phyloP scores from a whole-genome alignment of 2,888 invertebrate genomes.

The Zelleria hepariella region DNA sequence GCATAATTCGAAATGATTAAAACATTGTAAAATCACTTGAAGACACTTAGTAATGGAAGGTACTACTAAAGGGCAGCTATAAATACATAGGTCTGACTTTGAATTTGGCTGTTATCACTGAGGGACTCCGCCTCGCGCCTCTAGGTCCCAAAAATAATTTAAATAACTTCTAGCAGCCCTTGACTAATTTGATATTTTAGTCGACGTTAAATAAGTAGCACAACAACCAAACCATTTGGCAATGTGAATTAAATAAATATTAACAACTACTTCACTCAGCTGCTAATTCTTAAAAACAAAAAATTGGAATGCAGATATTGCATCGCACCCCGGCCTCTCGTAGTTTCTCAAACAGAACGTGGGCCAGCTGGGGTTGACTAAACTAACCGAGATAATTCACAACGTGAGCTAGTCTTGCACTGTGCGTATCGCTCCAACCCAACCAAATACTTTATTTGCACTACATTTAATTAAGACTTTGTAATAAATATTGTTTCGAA shows the following conservation, averaged over 20 bases:
- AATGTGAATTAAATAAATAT: conserved; percentile 64
- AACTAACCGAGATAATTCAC: conserved; percentile 39
- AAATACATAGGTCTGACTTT: neutral
- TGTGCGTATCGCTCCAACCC: conserved; percentile 64
- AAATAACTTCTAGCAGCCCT: neutral
- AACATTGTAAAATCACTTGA: conserved; percentile 62
- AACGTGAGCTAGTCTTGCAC: conserved; percentile 47
- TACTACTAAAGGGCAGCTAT: conserved; percentile 28
- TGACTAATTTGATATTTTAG: conserved; percentile 44
- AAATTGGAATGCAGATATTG: conserved; percentile 72
- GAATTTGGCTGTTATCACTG: conserved; percentile 2
- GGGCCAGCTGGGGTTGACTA: conserved; percentile 28
- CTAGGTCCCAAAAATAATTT: neutral
- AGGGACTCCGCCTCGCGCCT: neutral
- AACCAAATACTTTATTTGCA: conserved; percentile 51
- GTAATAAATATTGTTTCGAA: conserved; percentile 53
- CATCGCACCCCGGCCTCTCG: conserved; percentile 61
- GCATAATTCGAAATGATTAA: conserved; percentile 69
- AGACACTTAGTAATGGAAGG: conserved; percentile 64
- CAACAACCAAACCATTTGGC: conserved; percentile 69
- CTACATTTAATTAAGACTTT: conserved; percentile 64
- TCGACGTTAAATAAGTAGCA: conserved; percentile 60
- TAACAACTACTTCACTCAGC: conserved; percentile 57
- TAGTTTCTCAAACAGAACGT: conserved; percentile 4
- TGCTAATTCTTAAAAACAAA: conserved; percentile 56